Percentiles rank a stretch among this genome's conserved stretches.
phyloP scores from a whole-genome alignment of 2,888 invertebrate genomes.

The Molorchus minor region DNA sequence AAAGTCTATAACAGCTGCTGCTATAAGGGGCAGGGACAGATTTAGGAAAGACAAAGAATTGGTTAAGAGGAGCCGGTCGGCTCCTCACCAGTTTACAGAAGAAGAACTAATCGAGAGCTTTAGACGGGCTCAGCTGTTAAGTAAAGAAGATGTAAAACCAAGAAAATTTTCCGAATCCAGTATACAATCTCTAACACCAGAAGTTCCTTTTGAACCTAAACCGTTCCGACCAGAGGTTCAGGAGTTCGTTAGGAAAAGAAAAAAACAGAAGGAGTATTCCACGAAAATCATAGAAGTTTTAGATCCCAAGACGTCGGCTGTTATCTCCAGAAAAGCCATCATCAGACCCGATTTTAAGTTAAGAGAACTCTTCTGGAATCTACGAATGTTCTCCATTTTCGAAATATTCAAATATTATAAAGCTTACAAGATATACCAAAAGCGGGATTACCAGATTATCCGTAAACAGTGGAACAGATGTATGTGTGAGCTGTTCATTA shows the following conservation, averaged over 20 bases:
- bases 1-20: constrained; percentile 50
- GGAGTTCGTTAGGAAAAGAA: constrained; percentile 48
- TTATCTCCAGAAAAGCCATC: constrained; percentile 49
- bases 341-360: constrained; percentile 46
- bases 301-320: constrained; percentile 56
- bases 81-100: constrained; percentile 66
- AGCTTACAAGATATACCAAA: constrained; percentile 69
- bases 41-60: constrained; percentile 51
- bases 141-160: constrained; percentile 52
- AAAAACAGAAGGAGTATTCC: constrained; percentile 51
- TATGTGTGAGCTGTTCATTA: constrained; percentile 72
- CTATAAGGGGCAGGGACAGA: constrained; percentile 48
- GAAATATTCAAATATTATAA: constrained; percentile 67
- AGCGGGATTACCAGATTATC: constrained; percentile 67
- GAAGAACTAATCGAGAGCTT: constrained; percentile 68
- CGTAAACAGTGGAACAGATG: constrained; percentile 72
- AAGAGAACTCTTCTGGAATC: constrained; percentile 48
- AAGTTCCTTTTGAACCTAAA: constrained; percentile 47
- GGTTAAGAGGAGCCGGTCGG: constrained; percentile 68
- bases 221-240: constrained; percentile 56
- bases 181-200: constrained; percentile 40
- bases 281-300: constrained; percentile 58
- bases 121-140: constrained; percentile 60
- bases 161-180: constrained; percentile 51
- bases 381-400: constrained; percentile 55